These are phyloP conservation scores for Cryptocephalus primarius DNA, from an alignment of 2,888 invertebrate species.

Conservation along the genomic window DNA sequence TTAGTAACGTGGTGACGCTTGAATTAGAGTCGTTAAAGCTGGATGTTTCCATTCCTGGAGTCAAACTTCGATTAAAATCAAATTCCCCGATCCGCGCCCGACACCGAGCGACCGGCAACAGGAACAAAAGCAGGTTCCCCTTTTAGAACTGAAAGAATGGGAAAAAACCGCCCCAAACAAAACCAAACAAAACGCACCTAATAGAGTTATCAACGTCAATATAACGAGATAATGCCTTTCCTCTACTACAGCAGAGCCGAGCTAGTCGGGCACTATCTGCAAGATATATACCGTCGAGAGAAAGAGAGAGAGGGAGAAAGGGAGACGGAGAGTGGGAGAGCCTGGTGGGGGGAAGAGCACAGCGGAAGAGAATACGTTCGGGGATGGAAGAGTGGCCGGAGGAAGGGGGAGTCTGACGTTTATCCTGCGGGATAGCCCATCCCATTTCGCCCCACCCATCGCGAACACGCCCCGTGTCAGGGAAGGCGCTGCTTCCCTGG, in stretches of 20 bases:
- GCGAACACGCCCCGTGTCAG: conserved; percentile 34
- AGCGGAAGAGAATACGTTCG: too few species aligned
- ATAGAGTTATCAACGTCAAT: conserved; percentile 17
- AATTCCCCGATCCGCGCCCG: too few species aligned
- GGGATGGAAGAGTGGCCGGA: too few species aligned
- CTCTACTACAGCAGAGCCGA: conserved; percentile 6
- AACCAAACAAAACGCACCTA: conserved; percentile 13
- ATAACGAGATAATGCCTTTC: conserved; percentile 16
- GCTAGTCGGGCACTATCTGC: too few species aligned
- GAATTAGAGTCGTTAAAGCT: too few species aligned
- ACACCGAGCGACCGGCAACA: too few species aligned
- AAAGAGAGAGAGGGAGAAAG: not conserved
- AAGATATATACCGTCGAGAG: conserved; percentile 1
- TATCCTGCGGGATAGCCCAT: conserved; percentile 46
- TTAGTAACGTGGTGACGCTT: too few species aligned
- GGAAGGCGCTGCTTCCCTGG: conserved; percentile 27
- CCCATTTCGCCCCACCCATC: conserved; percentile 45
- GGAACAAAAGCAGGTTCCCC: too few species aligned
- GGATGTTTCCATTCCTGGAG: too few species aligned
- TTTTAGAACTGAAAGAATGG: too few species aligned
- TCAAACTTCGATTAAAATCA: too few species aligned
- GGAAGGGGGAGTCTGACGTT: conserved; percentile 35
- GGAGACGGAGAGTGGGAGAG: not conserved
- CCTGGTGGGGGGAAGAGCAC: not conserved
- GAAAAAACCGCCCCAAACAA: conserved; percentile 4